phyloP scores from a whole-genome alignment of 2,113 vertebrate genomes.

The Engraulis encrasicolus region DNA sequence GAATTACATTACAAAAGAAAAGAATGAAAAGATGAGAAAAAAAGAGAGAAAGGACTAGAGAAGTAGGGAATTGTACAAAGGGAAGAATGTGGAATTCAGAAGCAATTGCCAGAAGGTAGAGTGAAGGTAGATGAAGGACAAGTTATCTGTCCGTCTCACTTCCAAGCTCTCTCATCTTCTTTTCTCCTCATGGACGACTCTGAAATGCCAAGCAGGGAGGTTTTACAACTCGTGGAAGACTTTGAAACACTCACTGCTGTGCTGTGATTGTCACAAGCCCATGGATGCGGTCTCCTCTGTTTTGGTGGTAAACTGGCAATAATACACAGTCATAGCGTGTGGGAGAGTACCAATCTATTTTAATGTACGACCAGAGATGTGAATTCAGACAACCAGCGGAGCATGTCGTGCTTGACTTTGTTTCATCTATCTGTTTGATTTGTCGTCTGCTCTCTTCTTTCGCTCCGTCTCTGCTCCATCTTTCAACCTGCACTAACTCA shows the following conservation, averaged over 20 bases:
- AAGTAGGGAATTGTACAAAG: no score
- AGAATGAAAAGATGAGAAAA: no score
- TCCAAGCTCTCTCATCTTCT: constrained; percentile 21
- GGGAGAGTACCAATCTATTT: constrained; percentile 38
- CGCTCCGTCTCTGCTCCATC: neutral
- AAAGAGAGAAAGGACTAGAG: no score
- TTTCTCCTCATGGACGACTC: constrained; percentile 28
- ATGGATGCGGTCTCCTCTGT: constrained; percentile 40
- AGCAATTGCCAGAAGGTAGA: no score
- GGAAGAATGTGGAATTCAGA: no score
- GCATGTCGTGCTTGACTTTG: constrained; percentile 20
- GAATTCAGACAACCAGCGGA: constrained; percentile 37
- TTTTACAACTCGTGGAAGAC: constrained; percentile 37
- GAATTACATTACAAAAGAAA: no score
- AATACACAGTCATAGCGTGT: constrained; percentile 47
- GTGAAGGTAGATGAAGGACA: no score
- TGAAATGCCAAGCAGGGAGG: constrained; percentile 42
- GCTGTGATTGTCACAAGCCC: constrained; percentile 50
- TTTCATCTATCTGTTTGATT: constrained; percentile 26
- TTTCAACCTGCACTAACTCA: no score
- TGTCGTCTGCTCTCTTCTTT: constrained; percentile 1
- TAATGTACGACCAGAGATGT: constrained; percentile 36
- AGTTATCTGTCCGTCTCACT: no score
- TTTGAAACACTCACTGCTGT: constrained; percentile 43
- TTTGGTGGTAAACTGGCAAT: constrained; percentile 50